phyloP scores from a whole-genome alignment of 2,113 vertebrate species.

The Lophochroa leadbeateri region DNA sequence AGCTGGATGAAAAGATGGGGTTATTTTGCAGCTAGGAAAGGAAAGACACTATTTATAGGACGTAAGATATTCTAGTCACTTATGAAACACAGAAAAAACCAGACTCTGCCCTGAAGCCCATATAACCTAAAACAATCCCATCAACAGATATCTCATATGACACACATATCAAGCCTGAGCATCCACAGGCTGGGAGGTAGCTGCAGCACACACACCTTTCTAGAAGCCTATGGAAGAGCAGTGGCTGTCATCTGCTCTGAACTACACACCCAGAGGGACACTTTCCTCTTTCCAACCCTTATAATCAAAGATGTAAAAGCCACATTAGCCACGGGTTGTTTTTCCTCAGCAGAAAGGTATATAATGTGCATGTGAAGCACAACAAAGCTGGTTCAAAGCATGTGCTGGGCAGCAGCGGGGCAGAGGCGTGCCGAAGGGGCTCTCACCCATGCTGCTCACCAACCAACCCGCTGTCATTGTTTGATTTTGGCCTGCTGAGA shows the following conservation, averaged over 20 bases:
- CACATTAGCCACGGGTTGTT: background rate
- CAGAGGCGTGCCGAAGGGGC: background rate
- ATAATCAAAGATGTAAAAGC: background rate
- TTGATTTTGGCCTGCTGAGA: background rate
- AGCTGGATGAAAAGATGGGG: background rate
- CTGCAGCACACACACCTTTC: rapidly evolving
- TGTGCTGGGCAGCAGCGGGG: background rate
- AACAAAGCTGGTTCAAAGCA: background rate
- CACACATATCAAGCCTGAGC: rapidly evolving
- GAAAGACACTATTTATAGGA: slow-evolving; percentile 7
- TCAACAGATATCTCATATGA: rapidly evolving
- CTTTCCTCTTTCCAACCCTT: background rate
- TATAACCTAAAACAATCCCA: rapidly evolving
- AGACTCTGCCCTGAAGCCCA: background rate
- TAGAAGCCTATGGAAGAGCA: background rate
- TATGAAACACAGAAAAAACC: background rate
- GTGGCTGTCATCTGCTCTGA: rapidly evolving
- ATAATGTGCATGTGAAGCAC: rapidly evolving
- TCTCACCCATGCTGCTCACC: background rate
- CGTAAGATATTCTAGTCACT: background rate
- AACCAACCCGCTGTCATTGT: background rate
- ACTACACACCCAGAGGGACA: rapidly evolving
- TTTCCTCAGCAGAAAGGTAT: background rate
- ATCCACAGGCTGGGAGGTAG: rapidly evolving
- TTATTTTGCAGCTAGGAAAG: background rate